A percentile compares a stretch with the other conserved stretches of the same genome.
phyloP scores from a whole-genome alignment of 2,888 invertebrate genomes.

The Ceriagrion tenellum region DNA sequence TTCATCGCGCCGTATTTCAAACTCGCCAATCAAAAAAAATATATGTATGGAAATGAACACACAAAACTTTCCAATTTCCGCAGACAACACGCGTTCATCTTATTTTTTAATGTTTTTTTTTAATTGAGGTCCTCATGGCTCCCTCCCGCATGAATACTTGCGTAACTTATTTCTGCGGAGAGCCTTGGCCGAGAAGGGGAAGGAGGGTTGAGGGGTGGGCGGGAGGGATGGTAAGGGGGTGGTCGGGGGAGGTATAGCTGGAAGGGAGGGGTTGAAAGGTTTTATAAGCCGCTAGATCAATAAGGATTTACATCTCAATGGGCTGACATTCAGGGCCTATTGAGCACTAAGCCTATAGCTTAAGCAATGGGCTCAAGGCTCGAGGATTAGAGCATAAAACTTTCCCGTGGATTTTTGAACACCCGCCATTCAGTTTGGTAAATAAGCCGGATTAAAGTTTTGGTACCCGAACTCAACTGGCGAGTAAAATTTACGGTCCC shows the following conservation, averaged over 20 bases:
- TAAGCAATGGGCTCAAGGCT: constrained; percentile 16
- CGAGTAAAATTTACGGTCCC: constrained; percentile 18
- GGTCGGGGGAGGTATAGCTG: background rate
- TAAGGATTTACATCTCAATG: constrained; percentile 36
- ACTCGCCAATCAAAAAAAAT: background rate
- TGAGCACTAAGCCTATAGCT: constrained; percentile 30
- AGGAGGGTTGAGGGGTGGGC: background rate
- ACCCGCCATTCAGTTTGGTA: constrained; percentile 44
- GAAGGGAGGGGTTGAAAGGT: background rate
- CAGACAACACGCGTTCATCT: background rate
- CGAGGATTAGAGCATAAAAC: constrained; percentile 18
- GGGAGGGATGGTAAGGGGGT: too few species aligned
- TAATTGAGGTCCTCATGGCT: background rate
- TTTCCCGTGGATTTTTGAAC: constrained; percentile 28
- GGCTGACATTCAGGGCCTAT: background rate
- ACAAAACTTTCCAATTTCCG: constrained; percentile 30
- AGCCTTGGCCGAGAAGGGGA: background rate
- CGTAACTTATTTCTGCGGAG: constrained; percentile 5
- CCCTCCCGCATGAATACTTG: constrained; percentile 9
- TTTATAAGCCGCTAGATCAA: background rate
- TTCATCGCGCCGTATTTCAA: constrained; percentile 6
- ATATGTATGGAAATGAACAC: constrained; percentile 13
- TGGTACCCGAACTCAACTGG: constrained; percentile 15
- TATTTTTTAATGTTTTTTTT: background rate
- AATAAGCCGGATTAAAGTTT: constrained; percentile 38